phyloP scores from a whole-genome alignment of 2,113 vertebrate species.

The Oxyura jamaicensis region DNA sequence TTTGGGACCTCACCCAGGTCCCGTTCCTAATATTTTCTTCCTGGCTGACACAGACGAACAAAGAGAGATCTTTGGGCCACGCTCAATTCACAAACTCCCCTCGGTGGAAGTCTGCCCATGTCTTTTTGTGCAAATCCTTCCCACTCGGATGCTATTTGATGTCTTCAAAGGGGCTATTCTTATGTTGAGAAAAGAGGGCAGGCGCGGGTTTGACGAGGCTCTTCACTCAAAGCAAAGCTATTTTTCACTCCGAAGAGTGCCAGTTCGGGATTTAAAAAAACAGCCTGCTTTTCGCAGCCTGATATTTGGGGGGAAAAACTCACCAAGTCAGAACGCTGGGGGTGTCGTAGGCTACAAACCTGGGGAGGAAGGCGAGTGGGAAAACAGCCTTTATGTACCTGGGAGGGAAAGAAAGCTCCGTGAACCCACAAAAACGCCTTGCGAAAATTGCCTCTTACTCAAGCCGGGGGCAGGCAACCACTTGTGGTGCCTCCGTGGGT shows the following conservation, averaged over 20 bases:
- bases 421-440: not conserved
- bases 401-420: not conserved
- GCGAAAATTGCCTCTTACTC: not conserved
- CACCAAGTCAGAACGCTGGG: not conserved
- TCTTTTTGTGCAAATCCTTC: not conserved
- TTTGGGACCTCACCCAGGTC: not conserved
- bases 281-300: rapidly evolving
- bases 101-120: not conserved
- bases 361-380: not conserved
- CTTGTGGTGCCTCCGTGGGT: not conserved
- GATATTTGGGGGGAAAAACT: not conserved
- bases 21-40: not conserved
- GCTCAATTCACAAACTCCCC: not conserved
- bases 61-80: not conserved
- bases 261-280: not conserved
- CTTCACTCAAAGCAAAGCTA: not conserved
- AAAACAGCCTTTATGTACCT: not conserved
- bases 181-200: not conserved
- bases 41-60: not conserved
- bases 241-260: not conserved
- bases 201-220: not conserved
- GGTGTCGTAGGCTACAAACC: not conserved
- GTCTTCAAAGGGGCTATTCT: slow-evolving; percentile 28
- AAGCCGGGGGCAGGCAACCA: not conserved
- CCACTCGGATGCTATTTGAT: not conserved